phyloP scores from a whole-genome alignment of 2,113 vertebrate genomes.

The Cryptomyrus ogoouensis region DNA sequence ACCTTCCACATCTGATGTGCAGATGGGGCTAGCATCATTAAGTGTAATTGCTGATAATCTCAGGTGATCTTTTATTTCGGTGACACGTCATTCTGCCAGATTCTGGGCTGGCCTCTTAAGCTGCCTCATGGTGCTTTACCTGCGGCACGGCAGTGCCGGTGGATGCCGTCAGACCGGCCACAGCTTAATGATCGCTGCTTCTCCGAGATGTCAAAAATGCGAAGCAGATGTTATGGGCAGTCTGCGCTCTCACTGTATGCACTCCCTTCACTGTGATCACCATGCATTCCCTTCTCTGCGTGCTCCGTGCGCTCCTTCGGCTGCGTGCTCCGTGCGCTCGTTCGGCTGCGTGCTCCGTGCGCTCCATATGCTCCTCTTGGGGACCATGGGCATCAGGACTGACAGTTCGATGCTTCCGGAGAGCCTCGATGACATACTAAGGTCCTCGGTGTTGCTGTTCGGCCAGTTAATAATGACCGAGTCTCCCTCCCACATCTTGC shows the following conservation, averaged over 20 bases:
- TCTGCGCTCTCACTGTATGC: constrained; percentile 27
- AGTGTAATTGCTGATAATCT: constrained; percentile 69
- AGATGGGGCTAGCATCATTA: constrained; percentile 60
- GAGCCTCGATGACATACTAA: constrained; percentile 79
- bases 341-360: no score
- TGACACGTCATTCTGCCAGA: constrained; percentile 84
- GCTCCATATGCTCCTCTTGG: no score
- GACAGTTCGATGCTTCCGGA: constrained; percentile 80
- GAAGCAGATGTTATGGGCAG: constrained; percentile 84
- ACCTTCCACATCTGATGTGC: constrained; percentile 64
- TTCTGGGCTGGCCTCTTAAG: constrained; percentile 76
- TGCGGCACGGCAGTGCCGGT: constrained; percentile 47
- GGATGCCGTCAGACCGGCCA: constrained; percentile 63
- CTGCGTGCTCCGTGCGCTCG: no score
- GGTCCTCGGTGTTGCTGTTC: constrained; percentile 61
- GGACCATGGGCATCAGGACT: constrained; percentile 54
- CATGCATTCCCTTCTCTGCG: no score
- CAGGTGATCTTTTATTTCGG: constrained; percentile 68
- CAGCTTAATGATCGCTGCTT: constrained; percentile 76
- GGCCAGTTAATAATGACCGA: constrained; percentile 72
- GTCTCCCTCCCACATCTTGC: constrained; percentile 33
- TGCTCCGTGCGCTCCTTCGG: no score
- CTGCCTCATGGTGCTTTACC: constrained; percentile 75
- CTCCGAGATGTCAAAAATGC: constrained; percentile 75
- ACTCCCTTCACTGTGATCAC: not conserved